Conservation (phyloP, 2,888 invertebrate species). For the Hartigia nigra region DNA sequence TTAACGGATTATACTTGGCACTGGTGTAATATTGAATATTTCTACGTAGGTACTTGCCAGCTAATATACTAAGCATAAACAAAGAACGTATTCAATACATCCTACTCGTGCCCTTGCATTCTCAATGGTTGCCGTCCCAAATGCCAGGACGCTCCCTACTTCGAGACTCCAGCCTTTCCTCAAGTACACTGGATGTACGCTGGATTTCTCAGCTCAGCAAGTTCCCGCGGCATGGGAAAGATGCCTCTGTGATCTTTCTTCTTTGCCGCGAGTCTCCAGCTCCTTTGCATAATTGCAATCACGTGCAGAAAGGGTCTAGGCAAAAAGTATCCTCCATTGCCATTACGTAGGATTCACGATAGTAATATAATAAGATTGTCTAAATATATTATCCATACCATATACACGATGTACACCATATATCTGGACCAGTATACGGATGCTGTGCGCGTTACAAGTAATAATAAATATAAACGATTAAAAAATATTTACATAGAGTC, state of each 20-base stretch:
- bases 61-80: not conserved
- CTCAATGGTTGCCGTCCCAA: slow-evolving; percentile 40
- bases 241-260: slow-evolving; percentile 27
- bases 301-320: slow-evolving; percentile 25
- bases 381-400: not conserved
- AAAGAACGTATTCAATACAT: slow-evolving; percentile 20
- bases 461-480: not conserved
- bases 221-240: slow-evolving; percentile 3
- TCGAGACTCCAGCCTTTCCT: not conserved
- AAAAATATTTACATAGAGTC: not conserved
- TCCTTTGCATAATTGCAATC: slow-evolving; percentile 36
- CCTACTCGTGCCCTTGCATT: slow-evolving; percentile 48
- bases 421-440: not conserved
- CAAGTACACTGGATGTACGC: not conserved
- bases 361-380: not conserved
- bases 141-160: slow-evolving; percentile 50
- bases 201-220: not conserved
- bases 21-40: not conserved
- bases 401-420: not conserved
- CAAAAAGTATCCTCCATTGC: not conserved
- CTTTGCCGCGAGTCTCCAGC: slow-evolving; percentile 19
- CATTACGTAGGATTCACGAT: not conserved
- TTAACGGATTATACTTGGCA: not conserved
- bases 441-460: not conserved
- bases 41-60: not conserved